These are phyloP conservation scores for Orthonyx spaldingii DNA, from an alignment of 2,113 vertebrate genomes.

Conservation along the genomic window DNA sequence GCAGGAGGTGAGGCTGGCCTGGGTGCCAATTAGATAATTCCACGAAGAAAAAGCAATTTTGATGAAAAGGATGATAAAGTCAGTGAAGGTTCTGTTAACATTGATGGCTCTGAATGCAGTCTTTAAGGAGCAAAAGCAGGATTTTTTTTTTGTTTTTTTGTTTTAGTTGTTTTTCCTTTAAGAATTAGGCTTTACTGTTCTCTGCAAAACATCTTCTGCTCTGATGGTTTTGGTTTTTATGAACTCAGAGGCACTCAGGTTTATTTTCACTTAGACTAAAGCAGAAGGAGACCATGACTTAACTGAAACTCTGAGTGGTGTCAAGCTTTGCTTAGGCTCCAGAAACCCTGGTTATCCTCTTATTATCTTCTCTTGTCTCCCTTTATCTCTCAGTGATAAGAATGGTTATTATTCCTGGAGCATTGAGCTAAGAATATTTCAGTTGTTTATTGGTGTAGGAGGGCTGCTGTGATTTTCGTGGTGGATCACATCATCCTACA, in stretches of 20 bases:
- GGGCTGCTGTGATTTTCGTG: not conserved
- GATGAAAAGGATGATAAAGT: not conserved
- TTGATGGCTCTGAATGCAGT: not conserved
- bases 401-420: constrained; percentile 41
- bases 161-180: not conserved
- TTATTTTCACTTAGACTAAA: constrained; percentile 7
- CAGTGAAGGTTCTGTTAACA: not conserved
- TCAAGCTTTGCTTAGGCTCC: not conserved
- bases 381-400: constrained; percentile 7
- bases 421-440: not conserved
- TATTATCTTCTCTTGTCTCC: constrained; percentile 2
- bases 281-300: not conserved
- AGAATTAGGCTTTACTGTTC: not conserved
- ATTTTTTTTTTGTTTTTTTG: not conserved
- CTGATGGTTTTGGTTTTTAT: not conserved
- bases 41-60: not conserved
- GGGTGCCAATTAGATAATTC: not conserved
- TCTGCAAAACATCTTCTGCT: not conserved
- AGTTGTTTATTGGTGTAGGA: constrained; percentile 33
- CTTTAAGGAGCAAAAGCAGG: not conserved
- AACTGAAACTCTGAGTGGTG: not conserved
- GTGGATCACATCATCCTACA: constrained; percentile 12
- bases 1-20: not conserved
- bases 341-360: not conserved
- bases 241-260: not conserved